These are phyloP conservation scores for Balanococcus diminutus DNA, from an alignment of 2,888 invertebrate genomes.

Conservation along the genomic window DNA sequence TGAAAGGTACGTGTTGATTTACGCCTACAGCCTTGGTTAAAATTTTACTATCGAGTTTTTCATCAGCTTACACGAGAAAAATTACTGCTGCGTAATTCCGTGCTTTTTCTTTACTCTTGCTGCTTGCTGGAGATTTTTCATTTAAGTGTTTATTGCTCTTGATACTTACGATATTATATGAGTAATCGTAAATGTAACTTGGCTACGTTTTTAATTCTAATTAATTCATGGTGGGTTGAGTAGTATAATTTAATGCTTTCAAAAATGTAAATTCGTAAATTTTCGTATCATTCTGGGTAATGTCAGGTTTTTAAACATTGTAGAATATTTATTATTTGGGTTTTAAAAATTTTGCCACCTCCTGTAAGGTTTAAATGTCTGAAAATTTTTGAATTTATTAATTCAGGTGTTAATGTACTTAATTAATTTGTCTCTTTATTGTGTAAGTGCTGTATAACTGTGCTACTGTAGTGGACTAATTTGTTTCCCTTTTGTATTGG, in stretches of 20 bases:
- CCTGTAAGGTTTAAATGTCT: too few relatives aligned
- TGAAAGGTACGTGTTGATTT: neutral
- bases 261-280: neutral
- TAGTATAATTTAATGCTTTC: neutral
- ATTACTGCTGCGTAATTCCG: neutral
- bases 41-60: neutral
- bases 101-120: neutral
- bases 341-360: too few relatives aligned
- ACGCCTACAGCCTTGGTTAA: neutral
- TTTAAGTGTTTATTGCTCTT: neutral
- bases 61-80: neutral
- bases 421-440: too few relatives aligned
- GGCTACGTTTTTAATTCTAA: neutral
- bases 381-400: too few relatives aligned
- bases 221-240: neutral
- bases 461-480: too few relatives aligned
- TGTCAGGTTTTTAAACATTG: too few relatives aligned
- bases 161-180: neutral
- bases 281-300: too few relatives aligned
- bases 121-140: neutral
- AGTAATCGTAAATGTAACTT: neutral
- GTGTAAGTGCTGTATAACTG: too few relatives aligned
- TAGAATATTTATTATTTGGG: too few relatives aligned
- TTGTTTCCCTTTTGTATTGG: too few relatives aligned
- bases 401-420: too few relatives aligned